A percentile compares a stretch with the other conserved stretches of the same genome.
phyloP scores from a whole-genome alignment of 2,113 vertebrate species.

The Bufo bufo region DNA sequence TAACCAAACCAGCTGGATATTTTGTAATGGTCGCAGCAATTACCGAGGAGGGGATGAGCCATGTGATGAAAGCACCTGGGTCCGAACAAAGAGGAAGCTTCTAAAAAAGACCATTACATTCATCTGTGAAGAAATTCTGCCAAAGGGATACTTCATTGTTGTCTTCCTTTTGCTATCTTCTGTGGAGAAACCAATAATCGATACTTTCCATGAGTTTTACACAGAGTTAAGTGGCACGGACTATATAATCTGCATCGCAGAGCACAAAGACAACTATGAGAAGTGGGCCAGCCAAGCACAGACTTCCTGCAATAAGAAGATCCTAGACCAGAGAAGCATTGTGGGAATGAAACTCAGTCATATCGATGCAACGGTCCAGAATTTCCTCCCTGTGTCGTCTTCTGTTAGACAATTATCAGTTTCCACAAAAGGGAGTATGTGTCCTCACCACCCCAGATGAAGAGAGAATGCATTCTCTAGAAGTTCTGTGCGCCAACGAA shows the following conservation, averaged over 20 bases:
- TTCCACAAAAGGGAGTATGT: constrained; percentile 70
- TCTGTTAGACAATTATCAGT: constrained; percentile 69
- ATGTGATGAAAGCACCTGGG: constrained; percentile 79
- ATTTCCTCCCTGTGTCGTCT: constrained; percentile 59
- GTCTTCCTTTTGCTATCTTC: constrained; percentile 77
- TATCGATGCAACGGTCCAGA: constrained; percentile 73
- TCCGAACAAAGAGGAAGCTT: constrained; percentile 74
- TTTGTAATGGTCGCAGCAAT: constrained; percentile 81
- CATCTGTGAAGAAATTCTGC: constrained; percentile 79
- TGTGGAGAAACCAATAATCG: constrained; percentile 75
- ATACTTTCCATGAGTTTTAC: constrained; percentile 81
- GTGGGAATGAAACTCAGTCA: constrained; percentile 83
- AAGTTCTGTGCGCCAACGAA: constrained; percentile 77
- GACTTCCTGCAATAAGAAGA: constrained; percentile 67
- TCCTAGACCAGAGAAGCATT: constrained; percentile 69
- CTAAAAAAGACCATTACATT: constrained; percentile 73
- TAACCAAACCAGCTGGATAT: constrained; percentile 83
- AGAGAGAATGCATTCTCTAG: constrained; percentile 75
- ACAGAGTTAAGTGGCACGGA: constrained; percentile 78
- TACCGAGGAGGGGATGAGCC: constrained; percentile 70
- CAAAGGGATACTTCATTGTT: constrained; percentile 73
- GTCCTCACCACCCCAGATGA: constrained; percentile 70
- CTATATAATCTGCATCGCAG: constrained; percentile 78
- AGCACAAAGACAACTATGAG: constrained; percentile 69
- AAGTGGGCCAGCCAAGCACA: constrained; percentile 75